Evolutionary conservation across 2,113 vertebrate genomes (phyloP).

Genomic region (Cepphus grylle): DNA sequence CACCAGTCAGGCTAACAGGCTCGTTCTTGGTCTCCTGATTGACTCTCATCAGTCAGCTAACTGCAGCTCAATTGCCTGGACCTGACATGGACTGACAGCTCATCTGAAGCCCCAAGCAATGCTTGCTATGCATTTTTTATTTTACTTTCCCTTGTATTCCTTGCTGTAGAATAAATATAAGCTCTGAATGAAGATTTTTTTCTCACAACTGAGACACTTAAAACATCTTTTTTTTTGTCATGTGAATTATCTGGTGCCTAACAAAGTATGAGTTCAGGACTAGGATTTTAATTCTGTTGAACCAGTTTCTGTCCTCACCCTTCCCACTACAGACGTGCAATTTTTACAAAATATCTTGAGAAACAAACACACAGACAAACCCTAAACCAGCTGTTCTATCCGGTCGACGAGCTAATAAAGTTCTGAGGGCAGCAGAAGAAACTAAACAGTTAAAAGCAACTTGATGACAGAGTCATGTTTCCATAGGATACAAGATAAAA

Average conservation of each 20-base stretch:
- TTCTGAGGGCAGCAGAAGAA: not conserved
- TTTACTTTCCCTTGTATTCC: not conserved
- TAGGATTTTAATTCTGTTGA: not conserved
- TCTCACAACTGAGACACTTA: not conserved
- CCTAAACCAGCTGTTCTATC: not conserved
- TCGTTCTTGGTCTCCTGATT: not conserved
- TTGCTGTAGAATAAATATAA: not conserved
- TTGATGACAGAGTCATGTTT: not conserved
- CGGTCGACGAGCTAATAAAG: not conserved
- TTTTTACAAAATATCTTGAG: not conserved
- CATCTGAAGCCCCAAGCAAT: not conserved
- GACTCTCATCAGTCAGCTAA: not conserved
- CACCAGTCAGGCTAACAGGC: not conserved
- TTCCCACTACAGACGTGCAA: not conserved
- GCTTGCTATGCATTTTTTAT: not conserved
- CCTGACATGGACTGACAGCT: not conserved
- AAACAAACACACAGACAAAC: not conserved
- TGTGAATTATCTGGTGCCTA: not conserved
- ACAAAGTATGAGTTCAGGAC: not conserved
- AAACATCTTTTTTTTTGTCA: not conserved
- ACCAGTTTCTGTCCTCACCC: not conserved
- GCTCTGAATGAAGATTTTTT: not conserved
- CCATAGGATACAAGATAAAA: not conserved
- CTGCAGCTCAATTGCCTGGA: not conserved
- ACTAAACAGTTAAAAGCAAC: not conserved